Conservation (phyloP, 37 sponge, comb jelly and placozoan species). For the Aphrocallistes beatrix region DNA sequence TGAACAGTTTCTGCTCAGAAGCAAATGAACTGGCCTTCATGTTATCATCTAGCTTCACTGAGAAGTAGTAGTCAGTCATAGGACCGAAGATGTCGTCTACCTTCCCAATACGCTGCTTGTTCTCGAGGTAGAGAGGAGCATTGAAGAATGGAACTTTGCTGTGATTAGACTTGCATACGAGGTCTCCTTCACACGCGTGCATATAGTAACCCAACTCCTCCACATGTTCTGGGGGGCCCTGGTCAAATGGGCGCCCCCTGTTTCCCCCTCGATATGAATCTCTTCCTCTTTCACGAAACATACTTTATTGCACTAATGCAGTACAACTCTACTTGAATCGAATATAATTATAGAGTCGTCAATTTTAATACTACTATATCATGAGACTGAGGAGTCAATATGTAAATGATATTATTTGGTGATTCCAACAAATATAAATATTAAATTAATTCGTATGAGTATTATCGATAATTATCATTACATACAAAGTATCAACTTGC, state of each 20-base stretch:
- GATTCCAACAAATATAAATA: no score
- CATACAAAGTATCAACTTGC: no score
- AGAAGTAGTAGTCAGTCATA: slow-evolving; percentile 74
- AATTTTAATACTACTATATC: no score
- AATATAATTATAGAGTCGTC: no score
- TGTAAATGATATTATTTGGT: no score
- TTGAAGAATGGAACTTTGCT: slow-evolving; percentile 93
- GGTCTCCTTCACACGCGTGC: slow-evolving; percentile 88
- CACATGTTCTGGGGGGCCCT: neutral
- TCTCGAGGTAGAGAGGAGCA: slow-evolving; percentile 93
- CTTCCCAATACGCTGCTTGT: slow-evolving; percentile 94
- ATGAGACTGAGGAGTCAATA: no score
- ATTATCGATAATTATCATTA: no score
- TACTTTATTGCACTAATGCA: no score
- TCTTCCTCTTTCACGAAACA: neutral
- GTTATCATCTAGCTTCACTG: slow-evolving; percentile 62
- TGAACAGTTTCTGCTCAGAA: slow-evolving; percentile 68
- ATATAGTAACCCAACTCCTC: slow-evolving; percentile 66
- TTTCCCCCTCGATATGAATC: neutral
- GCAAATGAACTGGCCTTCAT: slow-evolving; percentile 81
- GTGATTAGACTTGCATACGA: slow-evolving; percentile 68
- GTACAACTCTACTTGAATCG: no score
- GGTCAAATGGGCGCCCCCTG: neutral
- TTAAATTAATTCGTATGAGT: no score
- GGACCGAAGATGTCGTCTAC: slow-evolving; percentile 97